Evolutionary conservation across 64 coral and sea anemone genomes (phyloP).

Genomic region (Montipora sp.): DNA sequence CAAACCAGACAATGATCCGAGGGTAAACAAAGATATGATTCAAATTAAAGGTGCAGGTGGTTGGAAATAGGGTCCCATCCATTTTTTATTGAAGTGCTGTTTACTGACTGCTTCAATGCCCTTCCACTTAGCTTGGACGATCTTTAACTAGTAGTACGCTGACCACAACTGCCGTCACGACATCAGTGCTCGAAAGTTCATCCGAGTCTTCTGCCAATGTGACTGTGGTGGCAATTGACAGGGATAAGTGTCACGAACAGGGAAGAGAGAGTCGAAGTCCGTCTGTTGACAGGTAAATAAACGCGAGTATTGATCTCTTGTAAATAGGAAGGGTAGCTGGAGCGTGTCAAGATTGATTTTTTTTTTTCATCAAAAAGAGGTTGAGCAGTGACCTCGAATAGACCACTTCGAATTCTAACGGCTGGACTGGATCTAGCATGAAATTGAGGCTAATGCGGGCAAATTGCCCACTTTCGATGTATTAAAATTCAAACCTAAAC

Average conservation of each 20-base stretch:
- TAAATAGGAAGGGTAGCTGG: background rate
- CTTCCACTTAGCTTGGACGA: background rate
- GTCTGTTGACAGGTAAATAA: conserved; percentile 29
- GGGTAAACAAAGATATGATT: no score
- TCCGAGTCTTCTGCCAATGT: conserved; percentile 14
- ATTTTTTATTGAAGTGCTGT: background rate
- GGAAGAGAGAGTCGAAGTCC: conserved; percentile 13
- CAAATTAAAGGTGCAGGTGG: no score
- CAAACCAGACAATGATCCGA: no score
- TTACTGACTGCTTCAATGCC: background rate
- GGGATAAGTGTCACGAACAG: background rate
- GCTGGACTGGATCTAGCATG: no score
- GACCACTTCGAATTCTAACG: no score
- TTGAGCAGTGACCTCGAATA: no score
- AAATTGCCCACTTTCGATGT: no score
- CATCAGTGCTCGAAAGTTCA: conserved; percentile 14
- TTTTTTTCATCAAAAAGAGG: background rate
- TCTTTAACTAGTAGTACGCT: background rate
- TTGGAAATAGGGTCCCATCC: background rate
- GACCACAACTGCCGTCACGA: background rate
- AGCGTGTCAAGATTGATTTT: background rate
- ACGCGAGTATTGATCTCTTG: background rate
- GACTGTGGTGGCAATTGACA: conserved; percentile 16
- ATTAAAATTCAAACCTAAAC: no score
- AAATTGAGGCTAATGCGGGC: no score